These are phyloP conservation scores for Hymenopus coronatus DNA, from an alignment of 2,888 invertebrate species.

Conservation along the genomic window DNA sequence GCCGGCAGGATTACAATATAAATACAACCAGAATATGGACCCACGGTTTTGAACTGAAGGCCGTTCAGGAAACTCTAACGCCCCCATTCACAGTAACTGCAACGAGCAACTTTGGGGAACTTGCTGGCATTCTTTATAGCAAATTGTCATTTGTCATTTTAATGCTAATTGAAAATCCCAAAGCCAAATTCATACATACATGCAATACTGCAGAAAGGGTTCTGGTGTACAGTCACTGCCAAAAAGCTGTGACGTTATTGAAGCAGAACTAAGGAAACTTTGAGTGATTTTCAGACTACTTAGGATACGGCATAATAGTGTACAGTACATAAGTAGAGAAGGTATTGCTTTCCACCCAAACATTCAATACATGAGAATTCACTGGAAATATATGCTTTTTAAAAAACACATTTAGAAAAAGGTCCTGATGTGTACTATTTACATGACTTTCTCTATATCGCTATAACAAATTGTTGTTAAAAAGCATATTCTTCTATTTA, in stretches of 20 bases:
- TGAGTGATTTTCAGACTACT: no score
- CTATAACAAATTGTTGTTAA: no score
- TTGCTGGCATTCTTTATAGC: background rate
- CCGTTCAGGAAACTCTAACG: constrained; percentile 4
- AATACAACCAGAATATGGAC: background rate
- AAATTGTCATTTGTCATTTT: constrained; percentile 18
- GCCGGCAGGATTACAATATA: background rate
- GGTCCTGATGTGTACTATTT: no score
- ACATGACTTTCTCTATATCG: no score
- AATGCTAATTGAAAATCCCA: constrained; percentile 16
- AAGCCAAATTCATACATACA: background rate
- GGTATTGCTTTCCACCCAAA: no score
- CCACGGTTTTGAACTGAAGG: background rate
- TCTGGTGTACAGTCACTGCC: background rate
- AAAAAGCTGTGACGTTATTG: background rate
- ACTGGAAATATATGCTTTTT: no score
- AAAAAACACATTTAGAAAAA: no score
- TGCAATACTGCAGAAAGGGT: background rate
- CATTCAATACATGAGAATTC: no score
- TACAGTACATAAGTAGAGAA: no score
- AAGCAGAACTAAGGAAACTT: background rate
- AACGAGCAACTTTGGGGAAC: background rate
- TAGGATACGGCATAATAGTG: no score
- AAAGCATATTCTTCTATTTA: no score
- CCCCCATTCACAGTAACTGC: background rate